Conservation (phyloP, 2,797 vertebrate species). For the Salarias fasciatus region DNA sequence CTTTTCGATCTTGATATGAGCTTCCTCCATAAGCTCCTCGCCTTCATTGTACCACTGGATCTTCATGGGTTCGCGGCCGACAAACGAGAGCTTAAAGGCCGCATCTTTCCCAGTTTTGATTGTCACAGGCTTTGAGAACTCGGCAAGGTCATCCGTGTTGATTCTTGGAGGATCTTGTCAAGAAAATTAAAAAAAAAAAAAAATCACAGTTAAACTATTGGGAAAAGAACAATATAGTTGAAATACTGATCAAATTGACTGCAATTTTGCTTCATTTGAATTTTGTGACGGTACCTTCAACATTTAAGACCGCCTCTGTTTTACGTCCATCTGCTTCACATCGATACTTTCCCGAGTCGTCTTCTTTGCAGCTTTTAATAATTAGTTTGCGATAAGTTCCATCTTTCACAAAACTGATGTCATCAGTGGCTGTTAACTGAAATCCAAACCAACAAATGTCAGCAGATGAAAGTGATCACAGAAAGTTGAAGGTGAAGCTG, state of each 20-base stretch:
- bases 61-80: slow-evolving; percentile 85
- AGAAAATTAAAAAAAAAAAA: background rate
- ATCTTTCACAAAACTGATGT: slow-evolving; percentile 82
- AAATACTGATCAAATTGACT: background rate
- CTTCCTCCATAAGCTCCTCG: slow-evolving; percentile 79
- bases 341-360: slow-evolving; percentile 85
- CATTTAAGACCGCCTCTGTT: slow-evolving; percentile 84
- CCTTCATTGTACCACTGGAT: slow-evolving; percentile 87
- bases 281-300: slow-evolving; percentile 80
- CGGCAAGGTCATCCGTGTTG: slow-evolving; percentile 78
- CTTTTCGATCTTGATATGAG: slow-evolving; percentile 80
- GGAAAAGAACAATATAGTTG: background rate
- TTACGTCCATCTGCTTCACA: slow-evolving; percentile 88
- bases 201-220: background rate
- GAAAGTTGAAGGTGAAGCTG: background rate
- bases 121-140: slow-evolving; percentile 81
- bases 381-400: slow-evolving; percentile 82
- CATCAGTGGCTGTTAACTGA: slow-evolving; percentile 83
- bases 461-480: background rate
- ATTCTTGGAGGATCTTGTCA: slow-evolving; percentile 88
- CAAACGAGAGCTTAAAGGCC: slow-evolving; percentile 83
- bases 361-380: slow-evolving; percentile 81
- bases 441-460: slow-evolving; percentile 30
- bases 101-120: slow-evolving; percentile 86
- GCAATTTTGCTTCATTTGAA: background rate